Conservation (phyloP, 2,888 invertebrate genomes). For the Itoplectis maculator region DNA sequence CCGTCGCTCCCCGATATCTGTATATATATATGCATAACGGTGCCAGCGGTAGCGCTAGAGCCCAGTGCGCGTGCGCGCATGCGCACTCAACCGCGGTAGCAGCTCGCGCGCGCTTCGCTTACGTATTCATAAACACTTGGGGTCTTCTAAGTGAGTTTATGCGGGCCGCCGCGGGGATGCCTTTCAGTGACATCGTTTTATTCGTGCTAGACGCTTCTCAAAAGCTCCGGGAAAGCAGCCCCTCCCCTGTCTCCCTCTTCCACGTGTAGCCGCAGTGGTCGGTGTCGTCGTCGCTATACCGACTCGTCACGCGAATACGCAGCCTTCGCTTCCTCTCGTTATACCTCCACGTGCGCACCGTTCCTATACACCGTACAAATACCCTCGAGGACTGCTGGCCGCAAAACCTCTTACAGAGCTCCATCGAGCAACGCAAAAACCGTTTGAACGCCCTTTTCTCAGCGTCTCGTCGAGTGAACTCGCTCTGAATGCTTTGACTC, state of each 20-base stretch:
- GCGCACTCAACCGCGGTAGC: slow-evolving; percentile 57
- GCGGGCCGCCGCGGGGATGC: slow-evolving; percentile 37
- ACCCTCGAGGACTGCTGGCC: slow-evolving; percentile 8
- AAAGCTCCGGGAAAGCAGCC: slow-evolving; percentile 42
- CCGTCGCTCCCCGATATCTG: neutral
- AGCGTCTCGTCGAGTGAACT: slow-evolving; percentile 34
- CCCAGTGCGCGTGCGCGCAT: too few relatives aligned
- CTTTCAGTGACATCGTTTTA: slow-evolving; percentile 64
- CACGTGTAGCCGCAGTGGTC: neutral
- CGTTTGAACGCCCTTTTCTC: slow-evolving; percentile 40
- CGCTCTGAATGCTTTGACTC: slow-evolving; percentile 27
- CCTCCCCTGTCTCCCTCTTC: slow-evolving; percentile 19
- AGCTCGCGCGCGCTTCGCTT: slow-evolving; percentile 53
- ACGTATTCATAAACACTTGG: slow-evolving; percentile 67
- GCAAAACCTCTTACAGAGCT: slow-evolving; percentile 31
- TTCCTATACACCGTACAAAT: slow-evolving; percentile 21
- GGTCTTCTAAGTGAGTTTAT: slow-evolving; percentile 65
- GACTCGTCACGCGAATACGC: slow-evolving; percentile 36
- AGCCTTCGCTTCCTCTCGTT: slow-evolving; percentile 37
- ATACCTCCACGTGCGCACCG: neutral
- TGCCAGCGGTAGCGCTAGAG: too few relatives aligned
- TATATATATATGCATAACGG: neutral
- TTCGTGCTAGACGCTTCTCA: slow-evolving; percentile 60
- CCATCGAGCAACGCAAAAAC: slow-evolving; percentile 36
- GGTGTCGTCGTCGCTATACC: slow-evolving; percentile 1